Conservation (phyloP, 2,888 invertebrate species). For the Chironomus tentans region DNA sequence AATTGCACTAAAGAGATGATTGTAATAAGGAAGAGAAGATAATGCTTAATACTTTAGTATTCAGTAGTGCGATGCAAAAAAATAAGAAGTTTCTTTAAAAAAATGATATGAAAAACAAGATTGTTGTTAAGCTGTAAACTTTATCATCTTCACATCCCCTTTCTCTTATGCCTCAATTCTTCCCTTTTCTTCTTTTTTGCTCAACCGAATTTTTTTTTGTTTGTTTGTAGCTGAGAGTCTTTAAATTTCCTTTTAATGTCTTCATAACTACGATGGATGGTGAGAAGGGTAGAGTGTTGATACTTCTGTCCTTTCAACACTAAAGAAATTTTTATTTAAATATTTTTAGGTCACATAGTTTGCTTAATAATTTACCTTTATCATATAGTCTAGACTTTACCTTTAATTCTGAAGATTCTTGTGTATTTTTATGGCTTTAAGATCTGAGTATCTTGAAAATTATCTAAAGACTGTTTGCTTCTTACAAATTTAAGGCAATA, state of each 20-base stretch:
- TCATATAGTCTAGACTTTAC: too few species aligned
- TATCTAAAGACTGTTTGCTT: too few species aligned
- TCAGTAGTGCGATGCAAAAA: slow-evolving; percentile 13
- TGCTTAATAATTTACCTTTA: too few species aligned
- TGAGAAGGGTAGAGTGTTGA: background rate
- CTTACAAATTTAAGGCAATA: too few species aligned
- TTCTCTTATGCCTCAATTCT: background rate
- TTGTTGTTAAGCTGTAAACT: slow-evolving; percentile 21
- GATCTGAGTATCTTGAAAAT: too few species aligned
- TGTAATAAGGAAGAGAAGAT: background rate
- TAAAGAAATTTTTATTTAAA: too few species aligned
- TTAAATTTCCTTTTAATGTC: background rate
- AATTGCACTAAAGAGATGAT: slow-evolving; percentile 1
- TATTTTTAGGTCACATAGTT: too few species aligned
- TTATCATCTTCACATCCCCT: background rate
- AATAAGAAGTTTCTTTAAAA: background rate
- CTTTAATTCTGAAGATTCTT: too few species aligned
- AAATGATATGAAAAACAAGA: background rate
- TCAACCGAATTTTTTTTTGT: background rate
- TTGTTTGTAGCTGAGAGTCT: background rate
- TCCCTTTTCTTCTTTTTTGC: background rate
- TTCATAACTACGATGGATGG: background rate
- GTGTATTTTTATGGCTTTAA: too few species aligned
- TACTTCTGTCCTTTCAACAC: background rate
- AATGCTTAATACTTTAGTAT: slow-evolving; percentile 17